Evolutionary conservation across 2,888 invertebrate species (phyloP), one percentile per base, ranked within the genome.

Genomic region (Phyto melanocephala): DNA sequence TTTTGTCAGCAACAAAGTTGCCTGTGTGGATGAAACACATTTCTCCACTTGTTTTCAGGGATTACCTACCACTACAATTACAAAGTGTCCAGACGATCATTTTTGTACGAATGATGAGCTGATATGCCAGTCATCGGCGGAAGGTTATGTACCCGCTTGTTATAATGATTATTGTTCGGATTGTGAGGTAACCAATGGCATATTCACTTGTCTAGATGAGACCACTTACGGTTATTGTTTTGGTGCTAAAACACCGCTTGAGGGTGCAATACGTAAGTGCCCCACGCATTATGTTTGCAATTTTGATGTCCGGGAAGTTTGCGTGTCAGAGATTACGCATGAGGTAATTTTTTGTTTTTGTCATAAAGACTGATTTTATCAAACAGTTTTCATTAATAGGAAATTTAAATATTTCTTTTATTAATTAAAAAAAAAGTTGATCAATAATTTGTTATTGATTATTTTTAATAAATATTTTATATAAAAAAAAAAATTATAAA

Each of bases 191-290:
- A 67, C 74, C 1, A 70, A 65, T 1, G 83, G 71, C 0, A 17
- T 75, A 28, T 86, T 86, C 20, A 83, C 86, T 0, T 87, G 87
- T 45, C 0, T 87, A 15, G 82, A 78, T 76, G 82, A 83, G 33
- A 84, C 67, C 0, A 76, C 76, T 0, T 87, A 86, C 63, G 85
- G 80, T 6, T 84, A 78, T 54, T 87, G 87, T 50, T 87, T 84
- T 60, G 85, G 85, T 22, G 45, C 8, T 0, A 35, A 45, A n/a
- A 37, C 56, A 1, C 85, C 86, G 0, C n/a, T 60, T 35, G 4
- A 35, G 7, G 45, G 13, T 13, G 63, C 83, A 6, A 22, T 40
- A 3, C 81, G 80, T 1, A 28, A 28, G 0, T 87, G 87, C 40
- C 86, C 87, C 0, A 7, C 13, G 2, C 85, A 81, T 24, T 83